phyloP scores from a whole-genome alignment of 2,888 invertebrate species.

The Sminthurides aquaticus region DNA sequence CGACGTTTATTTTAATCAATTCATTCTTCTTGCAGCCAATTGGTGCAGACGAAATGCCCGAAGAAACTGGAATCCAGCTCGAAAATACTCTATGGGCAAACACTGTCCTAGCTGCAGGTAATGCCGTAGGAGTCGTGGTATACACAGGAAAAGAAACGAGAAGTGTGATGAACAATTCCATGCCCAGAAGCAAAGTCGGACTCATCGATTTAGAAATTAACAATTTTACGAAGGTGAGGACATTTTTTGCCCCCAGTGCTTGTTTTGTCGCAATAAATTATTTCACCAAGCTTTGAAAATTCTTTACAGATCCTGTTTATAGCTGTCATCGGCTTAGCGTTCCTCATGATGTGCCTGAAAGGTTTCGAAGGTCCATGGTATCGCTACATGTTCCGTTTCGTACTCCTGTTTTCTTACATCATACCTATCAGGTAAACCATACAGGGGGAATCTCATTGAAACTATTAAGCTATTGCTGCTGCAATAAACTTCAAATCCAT shows the following conservation, averaged over 20 bases:
- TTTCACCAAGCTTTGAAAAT: not conserved
- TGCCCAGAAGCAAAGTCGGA: constrained; percentile 92
- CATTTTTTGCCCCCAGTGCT: no score
- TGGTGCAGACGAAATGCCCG: constrained; percentile 24
- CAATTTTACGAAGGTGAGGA: constrained; percentile 77
- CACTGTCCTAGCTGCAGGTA: constrained; percentile 93
- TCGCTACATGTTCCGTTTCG: constrained; percentile 89
- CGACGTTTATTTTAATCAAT: not conserved
- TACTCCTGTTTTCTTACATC: constrained; percentile 95
- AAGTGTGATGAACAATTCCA: constrained; percentile 97
- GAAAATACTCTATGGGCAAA: constrained; percentile 99
- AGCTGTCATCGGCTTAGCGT: constrained; percentile 76
- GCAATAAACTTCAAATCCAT: not conserved
- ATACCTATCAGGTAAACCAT: constrained; percentile 64
- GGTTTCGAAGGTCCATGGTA: constrained; percentile 96
- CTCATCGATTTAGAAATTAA: constrained; percentile 92
- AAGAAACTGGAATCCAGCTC: constrained; percentile 60
- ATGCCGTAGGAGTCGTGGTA: constrained; percentile 88
- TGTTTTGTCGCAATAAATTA: not conserved
- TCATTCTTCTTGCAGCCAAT: constrained; percentile 10
- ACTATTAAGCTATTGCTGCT: not conserved
- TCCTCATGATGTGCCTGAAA: constrained; percentile 93
- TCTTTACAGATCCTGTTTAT: constrained; percentile 44
- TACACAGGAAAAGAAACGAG: constrained; percentile 95
- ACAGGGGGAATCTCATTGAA: no score